Evolutionary conservation across 1,140 invertebrate species (phyloP), one percentile per base, ranked within the genome.

Genomic region (Plectrocnemia conspersa): DNA sequence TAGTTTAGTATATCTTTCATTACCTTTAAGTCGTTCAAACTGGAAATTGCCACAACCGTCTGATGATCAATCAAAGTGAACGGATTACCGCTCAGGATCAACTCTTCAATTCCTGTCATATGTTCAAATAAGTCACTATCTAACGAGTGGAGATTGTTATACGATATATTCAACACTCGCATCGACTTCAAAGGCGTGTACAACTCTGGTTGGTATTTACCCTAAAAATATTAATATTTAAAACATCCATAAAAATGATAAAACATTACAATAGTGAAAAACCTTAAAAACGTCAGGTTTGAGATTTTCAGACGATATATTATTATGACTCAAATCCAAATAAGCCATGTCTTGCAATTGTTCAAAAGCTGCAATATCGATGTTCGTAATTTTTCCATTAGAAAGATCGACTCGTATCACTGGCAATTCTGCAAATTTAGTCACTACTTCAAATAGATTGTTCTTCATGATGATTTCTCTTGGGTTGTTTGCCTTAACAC

Each of bases 51-150:
- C 1, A 79, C 70, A 1, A 75, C 61, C 0, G 82, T 83, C 2
- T 72, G 66, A 19, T 73, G 66, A 59, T 86, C 82, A 4, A 89
- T 75, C 0, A 76, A 70, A 22, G 65, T 70, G 1, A 91, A 70
- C 0, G 79, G 82, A 68, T 91, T 91, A 5, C 78, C 74, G 29
- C 78, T 80, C 0, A 91, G 65, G 56, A 80, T 77, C 15, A 92
- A 68, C 24, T 77, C 73, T 52, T 80, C 81, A 2, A 92, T 61
- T 19, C 78, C 66, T 2, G 76, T 69, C 7, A 83, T 64, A 62
- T 90, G 87, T 54, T 86, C 82, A 64, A 91, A 91, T 5, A 86
- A 23, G 63, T 88, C 82, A 35, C 75, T 72, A 64, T 88, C 63
- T 1, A 90, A 64, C 1, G 75, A 80, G 56, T 86, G 81, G 2